Percentiles rank a stretch among this genome's conserved stretches.
Evolutionary conservation across 2,888 invertebrate species (phyloP).

Genomic region (Diaperis boleti): DNA sequence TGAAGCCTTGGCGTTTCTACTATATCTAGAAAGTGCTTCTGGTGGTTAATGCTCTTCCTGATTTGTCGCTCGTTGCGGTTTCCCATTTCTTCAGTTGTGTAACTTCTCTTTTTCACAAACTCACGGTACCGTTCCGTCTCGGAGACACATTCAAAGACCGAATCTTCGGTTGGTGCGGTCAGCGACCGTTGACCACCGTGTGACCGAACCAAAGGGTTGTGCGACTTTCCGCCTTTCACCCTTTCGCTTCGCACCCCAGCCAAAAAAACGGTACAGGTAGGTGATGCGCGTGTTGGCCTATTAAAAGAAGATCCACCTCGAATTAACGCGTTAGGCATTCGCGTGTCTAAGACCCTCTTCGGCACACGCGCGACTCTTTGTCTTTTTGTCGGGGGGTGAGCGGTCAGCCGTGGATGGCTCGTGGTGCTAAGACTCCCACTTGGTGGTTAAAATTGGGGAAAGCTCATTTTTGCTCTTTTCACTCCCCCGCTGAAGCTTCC

Average conservation of each 20-base stretch:
- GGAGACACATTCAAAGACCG: too few species aligned
- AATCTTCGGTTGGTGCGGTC: slow-evolving; percentile 42
- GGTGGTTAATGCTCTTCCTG: too few species aligned
- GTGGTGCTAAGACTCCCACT: slow-evolving; percentile 49
- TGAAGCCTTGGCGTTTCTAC: too few species aligned
- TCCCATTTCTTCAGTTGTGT: too few species aligned
- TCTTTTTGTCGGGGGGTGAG: slow-evolving; percentile 49
- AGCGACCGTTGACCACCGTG: slow-evolving; percentile 52
- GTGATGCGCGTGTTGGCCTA: slow-evolving; percentile 54
- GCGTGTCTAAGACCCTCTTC: slow-evolving; percentile 43
- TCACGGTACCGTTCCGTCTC: too few species aligned
- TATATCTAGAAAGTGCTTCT: too few species aligned
- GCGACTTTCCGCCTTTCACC: slow-evolving; percentile 37
- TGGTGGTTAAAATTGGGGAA: too few species aligned
- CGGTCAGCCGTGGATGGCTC: slow-evolving; percentile 49
- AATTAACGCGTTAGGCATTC: slow-evolving; percentile 47
- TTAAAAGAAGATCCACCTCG: slow-evolving; percentile 57
- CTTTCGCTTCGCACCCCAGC: slow-evolving; percentile 1
- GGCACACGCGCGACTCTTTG: slow-evolving; percentile 30
- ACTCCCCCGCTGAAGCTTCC: too few species aligned
- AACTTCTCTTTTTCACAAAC: too few species aligned
- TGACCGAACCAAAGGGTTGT: slow-evolving; percentile 53
- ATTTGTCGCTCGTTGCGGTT: too few species aligned
- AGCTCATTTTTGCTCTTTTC: slow-evolving; percentile 53
- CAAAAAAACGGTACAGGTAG: slow-evolving; percentile 50